Percentiles rank a stretch among this genome's conserved stretches.
These are phyloP conservation scores for Caenorhabditis sp. DNA, from an alignment of 2,888 invertebrate genomes.

Conservation along the genomic window DNA sequence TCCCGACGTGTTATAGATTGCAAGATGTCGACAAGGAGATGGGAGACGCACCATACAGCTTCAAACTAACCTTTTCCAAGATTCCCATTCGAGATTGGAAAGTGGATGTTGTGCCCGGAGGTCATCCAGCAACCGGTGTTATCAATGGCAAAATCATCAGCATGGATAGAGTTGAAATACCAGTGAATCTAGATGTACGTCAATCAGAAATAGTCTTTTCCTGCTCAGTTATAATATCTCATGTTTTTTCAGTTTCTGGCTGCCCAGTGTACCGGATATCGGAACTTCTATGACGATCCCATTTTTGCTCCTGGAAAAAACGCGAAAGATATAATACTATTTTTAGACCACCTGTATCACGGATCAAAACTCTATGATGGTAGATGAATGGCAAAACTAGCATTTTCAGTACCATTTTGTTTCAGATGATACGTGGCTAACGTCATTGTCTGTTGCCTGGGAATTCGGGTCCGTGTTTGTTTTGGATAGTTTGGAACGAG, in stretches of 20 bases:
- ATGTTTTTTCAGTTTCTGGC: too few species aligned
- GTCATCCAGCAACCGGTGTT: conserved; percentile 1
- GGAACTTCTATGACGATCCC: too few species aligned
- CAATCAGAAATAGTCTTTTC: background rate
- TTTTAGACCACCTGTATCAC: conserved; percentile 42
- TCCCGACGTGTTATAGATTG: conserved; percentile 25
- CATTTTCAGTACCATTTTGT: background rate
- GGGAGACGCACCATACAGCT: conserved; percentile 7
- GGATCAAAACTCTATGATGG: conserved; percentile 23
- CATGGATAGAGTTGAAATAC: background rate
- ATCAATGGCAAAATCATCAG: conserved; percentile 1
- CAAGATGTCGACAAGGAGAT: conserved; percentile 23
- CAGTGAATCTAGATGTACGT: conserved; percentile 20
- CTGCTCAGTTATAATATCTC: too few species aligned
- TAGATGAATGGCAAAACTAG: conserved; percentile 6
- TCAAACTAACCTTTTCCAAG: background rate
- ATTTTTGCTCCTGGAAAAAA: too few species aligned
- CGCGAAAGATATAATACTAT: too few species aligned
- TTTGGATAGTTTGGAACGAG: background rate
- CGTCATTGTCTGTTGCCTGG: background rate
- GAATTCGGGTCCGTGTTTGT: background rate
- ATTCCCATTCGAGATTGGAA: conserved; percentile 4
- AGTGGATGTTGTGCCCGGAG: background rate
- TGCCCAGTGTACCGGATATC: too few species aligned
- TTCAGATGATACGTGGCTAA: background rate